Evolutionary conservation across 1,140 invertebrate genomes (phyloP), one percentile per base, ranked within the genome.

Genomic region (Psilanteris sp.): DNA sequence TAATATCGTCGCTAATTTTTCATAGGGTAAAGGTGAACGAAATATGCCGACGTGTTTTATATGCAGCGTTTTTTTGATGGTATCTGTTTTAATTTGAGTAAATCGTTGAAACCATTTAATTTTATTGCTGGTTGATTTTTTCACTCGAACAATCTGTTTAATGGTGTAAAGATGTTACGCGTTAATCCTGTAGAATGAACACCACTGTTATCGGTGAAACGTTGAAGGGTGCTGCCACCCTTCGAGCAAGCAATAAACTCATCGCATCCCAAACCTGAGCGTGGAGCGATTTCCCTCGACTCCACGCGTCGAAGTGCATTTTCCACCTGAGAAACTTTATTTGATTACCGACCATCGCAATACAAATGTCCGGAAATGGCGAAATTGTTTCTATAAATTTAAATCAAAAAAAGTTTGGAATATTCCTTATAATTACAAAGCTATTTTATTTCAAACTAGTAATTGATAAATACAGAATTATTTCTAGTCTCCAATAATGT

Each of bases 171-270:
- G 39, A 62, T 72, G 39, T 46, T 71, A 36, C 44, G 39, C 24
- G 26, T 44, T 27, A 37, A 61, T 66, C n/a, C 41, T 37, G 36
- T 16, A 6, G 67, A 39, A 59, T 57, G 74, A 73, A 64, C 37
- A 71, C 36, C 59, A 39, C 66, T 36, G 66, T 2, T 59, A 44
- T 48, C 39, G 29, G 11, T 48, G 62, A 54, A 77, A 76, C 32
- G 61, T 79, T 78, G 78, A 27, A 77, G 71, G 50, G 85, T 87
- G 85, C 82, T 85, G 85, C 85, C 85, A 86, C 85, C 83, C 78
- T 37, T 64, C 79, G 83, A 67, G 32, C 41, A 44, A 48, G 22
- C 39, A 57, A 54, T 73, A 78, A 85, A 87, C 81, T 78, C 55
- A 67, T 71, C 76, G 64, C 59, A 26, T 73, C 36, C 59, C 37